Evolutionary conservation across 2,797 vertebrate species (phyloP), one percentile per base, ranked within the genome.

Genomic region (Clarias laeviceps): DNA sequence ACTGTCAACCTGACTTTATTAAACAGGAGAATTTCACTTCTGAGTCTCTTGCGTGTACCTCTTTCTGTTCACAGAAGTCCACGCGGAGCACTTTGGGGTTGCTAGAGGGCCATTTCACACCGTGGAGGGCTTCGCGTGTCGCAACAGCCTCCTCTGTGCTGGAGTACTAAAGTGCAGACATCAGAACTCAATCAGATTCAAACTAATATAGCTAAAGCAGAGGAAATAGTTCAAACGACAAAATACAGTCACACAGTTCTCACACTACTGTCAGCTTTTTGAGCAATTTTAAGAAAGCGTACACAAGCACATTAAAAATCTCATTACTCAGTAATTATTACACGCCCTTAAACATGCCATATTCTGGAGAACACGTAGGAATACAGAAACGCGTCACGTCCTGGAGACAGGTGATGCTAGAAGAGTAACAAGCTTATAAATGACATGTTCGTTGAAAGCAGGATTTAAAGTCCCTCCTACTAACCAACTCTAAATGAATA

Each of bases 51-150:
- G 17, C 24, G 27, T 15, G 89, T 92, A 98, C 97, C 97, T 97
- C 96, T 0, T 96, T 95, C 91, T 97, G 96, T 79, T 97, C 95
- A 64, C 96, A 94, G 91, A 97, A 98, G 90, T 98, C 97, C 45
- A 96, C 97, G 0, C 91, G 94, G 59, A 98, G 96, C 87, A 98
- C 96, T 90, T 98, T 98, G 89, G 97, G 97, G 88, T 98, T 98
- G 89, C 97, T 98, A 64, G 93, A 94, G 14, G 97, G 97, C 97
- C 97, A 98, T 90, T 97, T 97, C 70, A 97, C 96, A 24, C 96
- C 96, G 12, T 98, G 97, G 5, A 98, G 96, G 18, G 97, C 95
- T 0, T 95, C 91, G 82, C 97, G 95, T n/a, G 97, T 97, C 20
- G 95, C 92, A 3, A 94, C 93, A 0, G 97, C 97, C 92, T 97